Percentiles rank a stretch among this genome's conserved stretches.
Conservation (phyloP, 2,113 vertebrate genomes). For the Colistium nudipinnis region DNA sequence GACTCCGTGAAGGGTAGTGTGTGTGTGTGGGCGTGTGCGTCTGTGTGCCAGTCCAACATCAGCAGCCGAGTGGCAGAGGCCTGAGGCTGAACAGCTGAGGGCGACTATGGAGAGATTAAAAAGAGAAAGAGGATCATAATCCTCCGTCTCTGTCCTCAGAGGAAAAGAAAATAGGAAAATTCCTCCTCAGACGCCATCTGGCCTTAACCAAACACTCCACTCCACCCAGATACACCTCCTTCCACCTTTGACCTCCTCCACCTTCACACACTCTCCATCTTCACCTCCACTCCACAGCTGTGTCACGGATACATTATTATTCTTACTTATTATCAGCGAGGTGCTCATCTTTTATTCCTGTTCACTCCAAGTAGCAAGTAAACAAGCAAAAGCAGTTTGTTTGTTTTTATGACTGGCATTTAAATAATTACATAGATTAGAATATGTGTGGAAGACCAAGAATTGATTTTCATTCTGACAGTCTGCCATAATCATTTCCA, state of each 20-base stretch:
- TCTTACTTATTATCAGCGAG: neutral
- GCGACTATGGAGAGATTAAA: conserved; percentile 72
- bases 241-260: neutral
- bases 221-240: neutral
- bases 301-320: neutral
- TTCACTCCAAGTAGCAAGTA: neutral
- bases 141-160: conserved; percentile 53
- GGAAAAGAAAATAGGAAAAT: conserved; percentile 67
- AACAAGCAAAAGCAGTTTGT: neutral
- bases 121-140: conserved; percentile 77
- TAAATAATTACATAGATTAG: neutral
- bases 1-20: neutral
- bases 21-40: conserved; percentile 9
- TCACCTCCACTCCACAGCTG: conserved; percentile 5
- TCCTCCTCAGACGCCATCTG: conserved; percentile 67
- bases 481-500: too few relatives aligned
- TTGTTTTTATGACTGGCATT: neutral
- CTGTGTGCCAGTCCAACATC: conserved; percentile 44
- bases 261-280: conserved; percentile 1
- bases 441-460: too few relatives aligned
- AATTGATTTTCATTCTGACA: too few relatives aligned
- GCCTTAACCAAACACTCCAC: conserved; percentile 63
- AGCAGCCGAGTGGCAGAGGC: conserved; percentile 54
- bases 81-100: conserved; percentile 68
- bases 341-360: neutral